Percentiles rank a stretch among this genome's conserved stretches.
These are phyloP conservation scores for Drosophila gaucha DNA, from an alignment of 2,888 invertebrate species.

Conservation along the genomic window DNA sequence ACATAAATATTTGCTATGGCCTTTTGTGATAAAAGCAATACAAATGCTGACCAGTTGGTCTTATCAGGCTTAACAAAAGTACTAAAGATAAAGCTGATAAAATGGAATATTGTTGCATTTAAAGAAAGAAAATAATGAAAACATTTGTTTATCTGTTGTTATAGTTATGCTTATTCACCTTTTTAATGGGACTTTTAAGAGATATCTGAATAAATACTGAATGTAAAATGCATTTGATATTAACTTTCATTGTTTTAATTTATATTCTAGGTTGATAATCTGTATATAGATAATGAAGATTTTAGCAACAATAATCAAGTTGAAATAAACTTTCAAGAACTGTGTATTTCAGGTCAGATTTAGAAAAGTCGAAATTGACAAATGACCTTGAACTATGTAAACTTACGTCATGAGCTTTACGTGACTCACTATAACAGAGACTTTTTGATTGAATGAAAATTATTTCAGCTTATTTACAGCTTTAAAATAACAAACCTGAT, in stretches of 20 bases:
- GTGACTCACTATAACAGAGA: no score
- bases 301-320: no score
- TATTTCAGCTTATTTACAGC: no score
- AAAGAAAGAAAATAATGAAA: neutral
- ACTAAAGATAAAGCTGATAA: neutral
- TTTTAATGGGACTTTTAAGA: neutral
- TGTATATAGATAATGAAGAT: no score
- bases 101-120: neutral
- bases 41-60: neutral
- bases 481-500: no score
- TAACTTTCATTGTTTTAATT: no score
- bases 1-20: slow-evolving; percentile 13
- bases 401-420: no score
- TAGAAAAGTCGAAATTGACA: no score
- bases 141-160: neutral
- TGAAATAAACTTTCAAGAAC: neutral
- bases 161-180: neutral
- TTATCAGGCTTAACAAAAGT: neutral
- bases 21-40: slow-evolving; percentile 18
- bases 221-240: neutral
- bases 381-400: no score
- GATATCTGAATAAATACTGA: neutral
- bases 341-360: neutral
- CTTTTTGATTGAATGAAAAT: no score
- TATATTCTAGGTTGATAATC: neutral